phyloP scores from a whole-genome alignment of 2,888 invertebrate species.

The Timema podura region DNA sequence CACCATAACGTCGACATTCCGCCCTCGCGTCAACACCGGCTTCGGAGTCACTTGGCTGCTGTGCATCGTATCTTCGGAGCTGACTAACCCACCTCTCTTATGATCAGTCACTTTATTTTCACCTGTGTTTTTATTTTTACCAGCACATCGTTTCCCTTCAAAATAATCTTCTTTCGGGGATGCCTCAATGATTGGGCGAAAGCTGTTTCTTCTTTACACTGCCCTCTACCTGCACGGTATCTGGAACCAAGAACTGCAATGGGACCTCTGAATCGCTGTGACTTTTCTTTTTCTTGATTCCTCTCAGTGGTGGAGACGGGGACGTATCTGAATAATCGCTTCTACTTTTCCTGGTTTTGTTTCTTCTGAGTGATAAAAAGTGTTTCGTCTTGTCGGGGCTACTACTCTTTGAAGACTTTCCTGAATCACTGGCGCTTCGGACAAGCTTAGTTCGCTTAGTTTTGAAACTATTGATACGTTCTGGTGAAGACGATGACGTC shows the following conservation, averaged over 20 bases:
- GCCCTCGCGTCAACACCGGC: slow-evolving; percentile 53
- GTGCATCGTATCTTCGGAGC: slow-evolving; percentile 41
- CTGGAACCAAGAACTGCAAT: not conserved
- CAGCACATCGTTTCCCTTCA: slow-evolving; percentile 40
- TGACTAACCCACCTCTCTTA: slow-evolving; percentile 38
- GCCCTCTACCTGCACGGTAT: slow-evolving; percentile 40
- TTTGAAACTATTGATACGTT: slow-evolving; percentile 7
- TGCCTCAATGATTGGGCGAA: slow-evolving; percentile 70
- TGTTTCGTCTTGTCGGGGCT: slow-evolving; percentile 12
- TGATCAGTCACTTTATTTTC: slow-evolving; percentile 33
- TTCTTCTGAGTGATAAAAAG: slow-evolving; percentile 24
- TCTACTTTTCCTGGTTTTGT: slow-evolving; percentile 15
- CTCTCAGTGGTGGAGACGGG: slow-evolving; percentile 8
- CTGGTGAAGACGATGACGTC: slow-evolving; percentile 20
- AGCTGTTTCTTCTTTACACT: slow-evolving; percentile 63
- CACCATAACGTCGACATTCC: slow-evolving; percentile 74
- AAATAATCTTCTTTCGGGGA: slow-evolving; percentile 68
- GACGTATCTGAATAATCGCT: slow-evolving; percentile 19
- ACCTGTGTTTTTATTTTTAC: slow-evolving; percentile 41
- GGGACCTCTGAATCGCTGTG: slow-evolving; percentile 40
- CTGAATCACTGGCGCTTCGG: slow-evolving; percentile 54
- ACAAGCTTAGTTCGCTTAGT: slow-evolving; percentile 32
- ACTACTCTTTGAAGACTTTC: slow-evolving; percentile 33
- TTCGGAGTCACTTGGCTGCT: slow-evolving; percentile 37
- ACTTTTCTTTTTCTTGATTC: slow-evolving; percentile 44